phyloP scores from a whole-genome alignment of 2,113 vertebrate genomes.

The Spizaetus ornatus region DNA sequence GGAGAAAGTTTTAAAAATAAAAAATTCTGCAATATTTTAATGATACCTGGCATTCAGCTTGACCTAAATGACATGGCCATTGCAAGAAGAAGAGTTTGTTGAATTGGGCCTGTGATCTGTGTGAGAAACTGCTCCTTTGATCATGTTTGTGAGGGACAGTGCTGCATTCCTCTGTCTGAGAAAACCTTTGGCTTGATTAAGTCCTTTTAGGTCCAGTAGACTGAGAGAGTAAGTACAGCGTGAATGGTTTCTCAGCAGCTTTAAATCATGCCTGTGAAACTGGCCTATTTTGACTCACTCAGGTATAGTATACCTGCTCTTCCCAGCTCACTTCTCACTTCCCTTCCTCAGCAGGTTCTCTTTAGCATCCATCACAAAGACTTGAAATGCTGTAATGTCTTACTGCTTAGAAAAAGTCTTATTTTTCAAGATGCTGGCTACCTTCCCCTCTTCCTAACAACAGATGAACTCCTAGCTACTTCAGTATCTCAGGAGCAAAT shows the following conservation, averaged over 20 bases:
- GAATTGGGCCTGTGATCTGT: neutral
- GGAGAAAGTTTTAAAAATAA: neutral
- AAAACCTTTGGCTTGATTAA: neutral
- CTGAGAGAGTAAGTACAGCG: neutral
- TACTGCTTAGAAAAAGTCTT: neutral
- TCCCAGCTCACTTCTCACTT: neutral
- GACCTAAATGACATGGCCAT: neutral
- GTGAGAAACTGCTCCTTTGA: neutral
- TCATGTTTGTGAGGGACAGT: neutral
- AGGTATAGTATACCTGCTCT: neutral
- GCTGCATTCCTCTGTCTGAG: neutral
- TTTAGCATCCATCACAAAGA: neutral
- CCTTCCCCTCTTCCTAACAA: neutral
- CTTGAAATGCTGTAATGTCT: neutral
- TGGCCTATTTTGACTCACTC: neutral
- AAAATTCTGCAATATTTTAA: neutral
- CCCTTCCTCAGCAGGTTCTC: neutral
- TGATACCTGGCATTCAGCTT: neutral
- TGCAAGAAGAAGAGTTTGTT: neutral
- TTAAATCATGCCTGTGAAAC: neutral
- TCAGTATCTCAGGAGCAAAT: neutral
- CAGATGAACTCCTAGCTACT: neutral
- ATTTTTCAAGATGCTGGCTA: neutral
- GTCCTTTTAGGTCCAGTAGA: neutral
- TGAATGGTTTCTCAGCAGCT: neutral